phyloP scores from a whole-genome alignment of 2,797 vertebrate genomes.

The Crocodylus rhombifer region DNA sequence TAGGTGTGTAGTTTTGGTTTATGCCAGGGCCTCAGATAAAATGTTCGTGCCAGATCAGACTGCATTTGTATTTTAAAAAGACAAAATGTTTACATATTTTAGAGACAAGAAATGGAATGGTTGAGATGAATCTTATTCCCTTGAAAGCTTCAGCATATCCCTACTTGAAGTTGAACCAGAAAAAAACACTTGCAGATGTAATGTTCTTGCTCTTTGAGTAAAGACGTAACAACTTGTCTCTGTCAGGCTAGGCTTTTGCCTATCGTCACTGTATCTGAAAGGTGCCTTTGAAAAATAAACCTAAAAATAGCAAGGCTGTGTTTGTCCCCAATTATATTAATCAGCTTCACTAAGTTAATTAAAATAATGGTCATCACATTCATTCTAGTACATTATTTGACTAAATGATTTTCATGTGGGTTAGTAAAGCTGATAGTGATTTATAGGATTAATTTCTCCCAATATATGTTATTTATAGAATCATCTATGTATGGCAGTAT shows the following conservation, averaged over 20 bases:
- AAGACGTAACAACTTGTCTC: not conserved
- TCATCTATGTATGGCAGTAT: not conserved
- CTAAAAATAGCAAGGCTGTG: not conserved
- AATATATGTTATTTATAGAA: not conserved
- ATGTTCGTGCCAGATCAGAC: not conserved
- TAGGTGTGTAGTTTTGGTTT: not conserved
- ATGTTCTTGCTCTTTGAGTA: too few relatives aligned
- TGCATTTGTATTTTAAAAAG: not conserved
- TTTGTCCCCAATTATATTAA: not conserved
- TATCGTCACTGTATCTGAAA: not conserved
- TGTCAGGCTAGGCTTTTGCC: not conserved
- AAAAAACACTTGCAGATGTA: not conserved
- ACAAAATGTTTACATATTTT: not conserved
- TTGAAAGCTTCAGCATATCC: not conserved
- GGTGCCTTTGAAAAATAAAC: not conserved
- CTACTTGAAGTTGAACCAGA: not conserved
- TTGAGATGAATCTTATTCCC: not conserved
- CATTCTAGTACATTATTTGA: not conserved
- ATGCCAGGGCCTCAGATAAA: not conserved
- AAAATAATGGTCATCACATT: not conserved
- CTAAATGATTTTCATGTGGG: not conserved
- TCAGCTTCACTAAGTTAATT: not conserved
- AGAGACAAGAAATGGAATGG: not conserved
- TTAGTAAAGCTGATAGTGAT: not conserved
- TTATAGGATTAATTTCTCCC: not conserved